Evolutionary conservation across 1,140 invertebrate species (phyloP).

Genomic region (Holotrichia oblita): DNA sequence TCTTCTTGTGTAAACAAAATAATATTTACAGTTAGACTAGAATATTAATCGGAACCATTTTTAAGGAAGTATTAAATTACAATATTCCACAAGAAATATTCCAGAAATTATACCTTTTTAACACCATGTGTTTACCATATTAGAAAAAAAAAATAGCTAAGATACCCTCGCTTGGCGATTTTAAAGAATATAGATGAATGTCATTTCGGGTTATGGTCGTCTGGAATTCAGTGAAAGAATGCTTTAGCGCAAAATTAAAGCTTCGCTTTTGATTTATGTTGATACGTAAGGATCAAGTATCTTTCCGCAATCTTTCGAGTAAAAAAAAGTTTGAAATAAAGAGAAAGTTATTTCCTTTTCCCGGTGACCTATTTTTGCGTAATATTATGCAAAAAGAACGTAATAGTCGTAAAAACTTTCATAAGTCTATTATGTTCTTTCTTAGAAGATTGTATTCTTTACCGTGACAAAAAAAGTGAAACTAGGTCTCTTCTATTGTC

Average conservation of each 20-base stretch:
- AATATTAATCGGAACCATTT: not conserved
- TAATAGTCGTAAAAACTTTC: not conserved
- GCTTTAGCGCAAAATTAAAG: constrained; percentile 33
- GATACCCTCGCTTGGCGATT: not conserved
- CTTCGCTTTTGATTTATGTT: constrained; percentile 13
- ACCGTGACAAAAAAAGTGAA: not conserved
- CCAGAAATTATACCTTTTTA: constrained; percentile 24
- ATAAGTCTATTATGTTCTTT: not conserved
- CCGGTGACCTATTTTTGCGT: constrained; percentile 10
- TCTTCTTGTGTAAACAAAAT: not conserved
- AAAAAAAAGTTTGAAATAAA: not conserved
- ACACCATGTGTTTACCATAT: constrained; percentile 14
- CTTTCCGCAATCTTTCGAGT: not conserved
- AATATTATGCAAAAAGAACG: not conserved
- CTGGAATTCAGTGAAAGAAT: constrained; percentile 29
- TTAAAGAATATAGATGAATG: constrained; percentile 23
- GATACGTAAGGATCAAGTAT: not conserved
- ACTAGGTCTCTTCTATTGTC: not conserved
- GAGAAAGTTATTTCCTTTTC: not conserved
- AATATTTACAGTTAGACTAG: not conserved
- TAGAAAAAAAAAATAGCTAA: not conserved
- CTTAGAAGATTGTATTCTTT: not conserved
- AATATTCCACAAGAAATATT: not conserved
- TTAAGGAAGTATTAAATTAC: constrained; percentile 20
- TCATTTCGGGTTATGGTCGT: not conserved